Base-by-base conservation (phyloP, 2,113 vertebrate species). In the Alosa alosa region DNA sequence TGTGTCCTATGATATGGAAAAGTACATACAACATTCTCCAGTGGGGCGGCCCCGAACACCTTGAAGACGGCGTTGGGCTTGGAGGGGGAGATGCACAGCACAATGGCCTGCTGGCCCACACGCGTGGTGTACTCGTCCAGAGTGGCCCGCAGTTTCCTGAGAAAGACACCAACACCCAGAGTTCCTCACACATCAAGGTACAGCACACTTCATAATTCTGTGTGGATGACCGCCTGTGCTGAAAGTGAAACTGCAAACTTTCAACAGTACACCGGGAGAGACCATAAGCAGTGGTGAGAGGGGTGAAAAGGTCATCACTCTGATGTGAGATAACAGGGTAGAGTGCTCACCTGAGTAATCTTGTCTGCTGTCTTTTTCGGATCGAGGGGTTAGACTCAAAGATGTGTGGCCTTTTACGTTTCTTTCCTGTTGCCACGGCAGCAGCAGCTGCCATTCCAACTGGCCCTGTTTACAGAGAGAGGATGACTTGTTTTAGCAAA, bases 321-420 rank as follows among this genome's bases (percentile, higher is more conserved):
- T 64, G 72, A 17, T 5, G 22, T 3, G 39, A 45, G 15, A 8
- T 75, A 7, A n/a, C 17, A 52, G 22, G 39, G 36, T 22, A 81
- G 25, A 11, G 15, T 0, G 84, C 94, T 95, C 90, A 99, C 98
- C 98, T 96, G 82, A 99, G 96, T 91, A 99, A 93, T 9, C 98
- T 97, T 0, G 98, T 99, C 94, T 99, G 98, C 90, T 99, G 98
- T 91, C 98, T 95, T 92, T 99, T 99, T 57, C 98, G 95, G 89
- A 99, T 99, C 1, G 98, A 99, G 0, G 98, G 98, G 92, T 99
- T 99, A 84, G 98, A 99, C 84, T 99, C 98, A 85, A 99, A 99
- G 9, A 99, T 96, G 18, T 99, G 98, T 1, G 98, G 98, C 2
- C 98, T 93, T 92, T 99, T 99, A 84, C 98, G 91, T 90, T 99